Evolutionary conservation across 2,888 invertebrate genomes (phyloP).

Genomic region (Drosophila neonasuta): DNA sequence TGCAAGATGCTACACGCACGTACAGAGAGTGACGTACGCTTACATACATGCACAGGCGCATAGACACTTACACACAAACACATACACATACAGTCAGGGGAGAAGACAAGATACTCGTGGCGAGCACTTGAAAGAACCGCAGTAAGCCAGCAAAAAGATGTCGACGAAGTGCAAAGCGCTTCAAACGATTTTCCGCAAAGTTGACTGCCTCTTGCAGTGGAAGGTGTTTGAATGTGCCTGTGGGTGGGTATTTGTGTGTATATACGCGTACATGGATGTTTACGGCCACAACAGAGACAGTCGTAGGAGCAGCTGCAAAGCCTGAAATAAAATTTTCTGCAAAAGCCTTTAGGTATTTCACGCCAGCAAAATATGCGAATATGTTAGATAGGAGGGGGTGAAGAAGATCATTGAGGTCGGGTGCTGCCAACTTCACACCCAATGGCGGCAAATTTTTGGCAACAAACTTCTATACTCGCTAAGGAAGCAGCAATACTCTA

Average conservation of each 20-base stretch:
- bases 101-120: conserved; percentile 19
- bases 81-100: conserved; percentile 2
- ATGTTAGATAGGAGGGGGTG: conserved; percentile 53
- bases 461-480: conserved; percentile 64
- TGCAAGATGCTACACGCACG: conserved; percentile 34
- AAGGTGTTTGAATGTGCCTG: conserved; percentile 64
- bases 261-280: conserved; percentile 52
- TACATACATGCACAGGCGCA: conserved; percentile 14
- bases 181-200: conserved; percentile 78
- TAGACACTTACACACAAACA: conserved; percentile 16
- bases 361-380: conserved; percentile 71
- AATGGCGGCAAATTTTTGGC: conserved; percentile 77
- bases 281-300: conserved; percentile 66
- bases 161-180: conserved; percentile 77
- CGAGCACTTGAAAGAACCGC: conserved; percentile 48
- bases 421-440: conserved; percentile 75
- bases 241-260: conserved; percentile 39
- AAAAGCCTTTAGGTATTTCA: conserved; percentile 78
- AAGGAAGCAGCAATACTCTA: conserved; percentile 39
- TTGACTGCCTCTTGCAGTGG: conserved; percentile 76
- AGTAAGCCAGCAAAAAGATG: conserved; percentile 66
- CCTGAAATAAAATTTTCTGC: conserved; percentile 71
- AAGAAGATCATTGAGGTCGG: conserved; percentile 40
- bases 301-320: conserved; percentile 40
- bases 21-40: conserved; percentile 17